Evolutionary conservation across 2,888 invertebrate genomes (phyloP).

Genomic region (Nomada goodeniana): DNA sequence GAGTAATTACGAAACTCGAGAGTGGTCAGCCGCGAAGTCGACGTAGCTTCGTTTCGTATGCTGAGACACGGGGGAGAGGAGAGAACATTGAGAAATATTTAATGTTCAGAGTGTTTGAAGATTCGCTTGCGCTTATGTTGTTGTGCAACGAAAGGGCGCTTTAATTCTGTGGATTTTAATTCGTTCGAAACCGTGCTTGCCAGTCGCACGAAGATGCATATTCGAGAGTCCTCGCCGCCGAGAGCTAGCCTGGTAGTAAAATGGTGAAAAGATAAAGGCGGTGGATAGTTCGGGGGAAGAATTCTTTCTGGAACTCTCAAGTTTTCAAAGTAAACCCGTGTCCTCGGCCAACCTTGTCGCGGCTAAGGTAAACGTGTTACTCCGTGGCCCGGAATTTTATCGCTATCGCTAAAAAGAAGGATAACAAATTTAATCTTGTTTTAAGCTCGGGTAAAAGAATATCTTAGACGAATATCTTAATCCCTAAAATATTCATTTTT

Average conservation of each 20-base stretch:
- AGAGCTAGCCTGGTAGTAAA: background rate
- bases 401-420: background rate
- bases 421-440: background rate
- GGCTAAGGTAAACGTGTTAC: background rate
- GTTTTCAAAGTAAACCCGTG: background rate
- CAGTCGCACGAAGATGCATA: background rate
- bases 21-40: background rate
- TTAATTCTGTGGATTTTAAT: conserved; percentile 28
- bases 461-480: too few species aligned
- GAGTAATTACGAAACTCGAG: conserved; percentile 1
- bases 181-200: conserved; percentile 3
- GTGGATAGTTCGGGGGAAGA: background rate
- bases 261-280: background rate
- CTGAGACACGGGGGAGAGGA: background rate
- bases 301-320: background rate
- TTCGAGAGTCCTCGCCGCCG: background rate
- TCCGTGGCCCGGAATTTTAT: too few species aligned
- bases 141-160: background rate
- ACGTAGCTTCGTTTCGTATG: background rate
- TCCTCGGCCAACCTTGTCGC: background rate
- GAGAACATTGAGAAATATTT: background rate
- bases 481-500: too few species aligned
- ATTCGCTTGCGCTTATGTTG: background rate
- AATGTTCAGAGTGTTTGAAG: background rate
- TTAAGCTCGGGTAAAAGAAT: too few species aligned